Base-by-base conservation (phyloP, 2,113 vertebrate species). In the Scortum barcoo region DNA sequence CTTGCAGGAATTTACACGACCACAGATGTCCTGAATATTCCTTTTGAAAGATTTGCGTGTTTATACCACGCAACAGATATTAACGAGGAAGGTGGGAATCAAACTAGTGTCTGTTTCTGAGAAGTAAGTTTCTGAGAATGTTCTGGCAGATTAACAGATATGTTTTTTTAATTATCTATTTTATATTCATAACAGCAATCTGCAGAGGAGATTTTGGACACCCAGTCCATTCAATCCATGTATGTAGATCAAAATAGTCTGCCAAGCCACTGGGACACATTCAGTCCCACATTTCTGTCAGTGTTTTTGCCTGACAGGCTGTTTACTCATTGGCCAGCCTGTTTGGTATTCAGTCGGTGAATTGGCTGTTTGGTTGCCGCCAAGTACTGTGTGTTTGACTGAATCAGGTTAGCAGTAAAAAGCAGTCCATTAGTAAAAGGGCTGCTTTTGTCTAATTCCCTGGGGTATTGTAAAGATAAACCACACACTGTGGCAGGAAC, bases 321-420 rank as follows among this genome's bases (percentile, higher is more conserved):
- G 85, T 72, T 48, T 66, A 38, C 79, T 70, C 56, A 33, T 42
- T 42, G 58, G 51, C 53, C 66, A 5, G 24, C 56, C 88, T 84
- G 86, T 68, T 88, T 88, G 66, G 65, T 85, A 88, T 88, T 84
- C 87, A 75, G 76, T 36, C 56, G 28, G 61, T 80, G 70, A 84
- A 71, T 89, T 38, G 14, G 71, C 58, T 83, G 53, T 80, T 85
- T 78, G 74, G 83, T 81, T 73, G 54, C 61, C 46, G 48, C 77
- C 66, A 61, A 77, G 69, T 78, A 1, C 61, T 67, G 56, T 86
- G 82, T 81, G 87, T 84, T 81, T 79, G 88, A 88, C 67, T 84
- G 88, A 88, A 86, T 84, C 63, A 84, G 85, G 81, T 86, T 89
- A 72, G 76, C 58, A 51, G 75, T 60, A 61, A 76, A 83, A 78